Conservation (phyloP, 2,113 vertebrate species). For the Chinchilla lanigera region DNA sequence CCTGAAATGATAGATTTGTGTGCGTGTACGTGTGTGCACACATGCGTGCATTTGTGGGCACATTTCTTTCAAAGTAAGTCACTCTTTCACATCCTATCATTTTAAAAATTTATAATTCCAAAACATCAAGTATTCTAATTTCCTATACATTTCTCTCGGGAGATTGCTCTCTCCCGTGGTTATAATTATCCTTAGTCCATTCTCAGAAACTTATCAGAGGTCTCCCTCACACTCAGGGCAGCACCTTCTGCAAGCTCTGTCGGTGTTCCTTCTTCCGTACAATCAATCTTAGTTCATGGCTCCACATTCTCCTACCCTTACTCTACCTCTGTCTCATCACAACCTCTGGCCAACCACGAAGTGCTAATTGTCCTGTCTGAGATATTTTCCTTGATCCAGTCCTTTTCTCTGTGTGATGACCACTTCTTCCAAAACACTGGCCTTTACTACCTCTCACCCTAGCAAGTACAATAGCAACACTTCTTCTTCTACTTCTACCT, state of each 20-base stretch:
- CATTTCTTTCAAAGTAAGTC: not conserved
- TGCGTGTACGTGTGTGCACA: not conserved
- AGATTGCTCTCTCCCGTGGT: not conserved
- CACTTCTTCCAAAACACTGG: not conserved
- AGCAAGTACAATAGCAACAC: not conserved
- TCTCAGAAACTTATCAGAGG: not conserved
- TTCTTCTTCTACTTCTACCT: not conserved
- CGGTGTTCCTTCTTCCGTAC: not conserved
- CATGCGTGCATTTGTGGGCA: not conserved
- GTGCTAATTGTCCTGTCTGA: not conserved
- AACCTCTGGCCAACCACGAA: not conserved
- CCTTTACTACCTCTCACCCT: not conserved
- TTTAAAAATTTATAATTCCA: not conserved
- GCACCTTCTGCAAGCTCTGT: not conserved
- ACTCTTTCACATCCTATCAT: not conserved
- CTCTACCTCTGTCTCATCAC: not conserved
- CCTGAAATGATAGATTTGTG: not conserved
- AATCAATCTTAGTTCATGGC: not conserved
- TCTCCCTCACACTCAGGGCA: not conserved
- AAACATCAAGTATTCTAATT: not conserved
- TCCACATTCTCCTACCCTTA: not conserved
- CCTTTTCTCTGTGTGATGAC: not conserved
- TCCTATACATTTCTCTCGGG: not conserved
- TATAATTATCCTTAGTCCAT: not conserved
- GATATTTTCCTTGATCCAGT: not conserved